Conservation (phyloP, 64 coral and sea anemone genomes). For the Porites australiensis region DNA sequence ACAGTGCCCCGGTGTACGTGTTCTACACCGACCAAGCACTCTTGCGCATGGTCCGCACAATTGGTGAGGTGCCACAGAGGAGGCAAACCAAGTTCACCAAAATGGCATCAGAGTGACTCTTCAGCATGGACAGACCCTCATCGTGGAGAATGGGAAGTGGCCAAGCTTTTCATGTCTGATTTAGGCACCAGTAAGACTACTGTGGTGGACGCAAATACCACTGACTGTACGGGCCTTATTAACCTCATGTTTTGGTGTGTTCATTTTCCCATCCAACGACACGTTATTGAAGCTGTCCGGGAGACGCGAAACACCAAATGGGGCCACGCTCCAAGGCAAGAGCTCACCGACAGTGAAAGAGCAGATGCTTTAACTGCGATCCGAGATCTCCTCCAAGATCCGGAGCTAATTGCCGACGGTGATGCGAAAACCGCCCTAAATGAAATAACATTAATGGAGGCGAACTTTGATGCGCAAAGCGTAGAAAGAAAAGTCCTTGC, state of each 20-base stretch:
- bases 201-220: conserved; percentile 47
- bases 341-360: conserved; percentile 57
- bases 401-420: conserved; percentile 34
- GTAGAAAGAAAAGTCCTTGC: conserved; percentile 50
- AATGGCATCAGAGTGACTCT: conserved; percentile 78
- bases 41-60: conserved; percentile 67
- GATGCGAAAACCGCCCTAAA: conserved; percentile 49
- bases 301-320: conserved; percentile 68
- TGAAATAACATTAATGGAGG: conserved; percentile 51
- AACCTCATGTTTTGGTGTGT: conserved; percentile 61
- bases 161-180: conserved; percentile 88
- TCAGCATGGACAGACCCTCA: conserved; percentile 54
- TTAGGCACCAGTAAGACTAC: conserved; percentile 39
- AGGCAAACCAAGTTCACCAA: conserved; percentile 46
- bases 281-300: conserved; percentile 42
- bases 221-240: conserved; percentile 71
- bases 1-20: conserved; percentile 47
- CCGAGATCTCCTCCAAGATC: conserved; percentile 55
- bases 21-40: conserved; percentile 8
- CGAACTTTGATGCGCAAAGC: conserved; percentile 18
- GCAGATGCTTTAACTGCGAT: conserved; percentile 44
- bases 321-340: conserved; percentile 68
- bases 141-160: conserved; percentile 74
- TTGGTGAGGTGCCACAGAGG: conserved; percentile 37
- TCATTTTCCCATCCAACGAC: conserved; percentile 17